Conservation (phyloP, 2,113 vertebrate genomes). For the Lycocorax pyrrhopterus region DNA sequence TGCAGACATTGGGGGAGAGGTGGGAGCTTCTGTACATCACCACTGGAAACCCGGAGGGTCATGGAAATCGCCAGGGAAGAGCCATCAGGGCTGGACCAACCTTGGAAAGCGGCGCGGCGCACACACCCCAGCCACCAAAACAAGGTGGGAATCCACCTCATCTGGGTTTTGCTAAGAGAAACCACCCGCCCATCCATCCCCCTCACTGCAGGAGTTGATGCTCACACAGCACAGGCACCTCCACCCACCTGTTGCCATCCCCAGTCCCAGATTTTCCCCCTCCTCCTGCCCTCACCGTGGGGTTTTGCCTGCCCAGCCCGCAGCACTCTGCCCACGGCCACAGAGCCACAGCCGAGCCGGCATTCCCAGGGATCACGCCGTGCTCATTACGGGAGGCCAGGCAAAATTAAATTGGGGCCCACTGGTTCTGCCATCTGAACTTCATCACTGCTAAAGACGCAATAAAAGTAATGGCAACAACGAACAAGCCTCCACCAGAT, state of each 20-base stretch:
- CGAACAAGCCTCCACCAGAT: conserved; percentile 42
- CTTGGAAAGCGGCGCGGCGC: not conserved
- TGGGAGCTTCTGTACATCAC: conserved; percentile 46
- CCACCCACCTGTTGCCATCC: not conserved
- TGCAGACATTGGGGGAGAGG: conserved; percentile 35
- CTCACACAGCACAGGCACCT: not conserved
- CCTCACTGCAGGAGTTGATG: not conserved
- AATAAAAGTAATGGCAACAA: conserved; percentile 55
- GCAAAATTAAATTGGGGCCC: conserved; percentile 42
- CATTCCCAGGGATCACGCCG: not conserved
- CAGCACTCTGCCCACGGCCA: not conserved
- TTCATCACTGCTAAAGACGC: conserved; percentile 47
- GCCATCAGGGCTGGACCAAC: not conserved
- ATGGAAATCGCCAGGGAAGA: not conserved
- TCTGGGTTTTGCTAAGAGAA: not conserved
- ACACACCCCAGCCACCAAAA: not conserved
- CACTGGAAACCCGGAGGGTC: not conserved
- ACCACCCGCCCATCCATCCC: not conserved
- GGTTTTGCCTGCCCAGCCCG: not conserved
- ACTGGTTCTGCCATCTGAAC: conserved; percentile 49
- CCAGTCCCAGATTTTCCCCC: not conserved
- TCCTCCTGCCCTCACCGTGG: rapidly evolving
- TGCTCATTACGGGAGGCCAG: not conserved
- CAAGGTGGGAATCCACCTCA: not conserved
- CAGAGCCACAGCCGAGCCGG: not conserved